Evolutionary conservation across 1,140 invertebrate species (phyloP), one percentile per base, ranked within the genome.

Genomic region (Anoplolepis gracilipes): DNA sequence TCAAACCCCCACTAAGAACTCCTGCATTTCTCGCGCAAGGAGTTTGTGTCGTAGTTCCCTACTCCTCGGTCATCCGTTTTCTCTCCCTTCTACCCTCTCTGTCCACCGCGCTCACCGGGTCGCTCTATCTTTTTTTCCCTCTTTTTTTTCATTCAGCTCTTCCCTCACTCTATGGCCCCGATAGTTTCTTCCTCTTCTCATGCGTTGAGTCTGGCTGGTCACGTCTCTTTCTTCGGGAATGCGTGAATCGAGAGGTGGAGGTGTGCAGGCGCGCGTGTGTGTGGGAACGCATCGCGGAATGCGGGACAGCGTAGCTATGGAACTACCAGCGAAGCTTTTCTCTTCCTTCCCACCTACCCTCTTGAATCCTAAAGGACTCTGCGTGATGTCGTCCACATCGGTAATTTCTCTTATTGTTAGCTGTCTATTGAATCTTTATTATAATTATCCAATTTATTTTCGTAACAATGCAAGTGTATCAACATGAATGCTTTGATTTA

Each of bases 211-310:
- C 49, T 73, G 59, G 62, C 46, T 72, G 53, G 77, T 84, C 84
- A 33, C 42, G 57, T 73, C 85, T 77, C 42, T 67, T 53, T 33
- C 73, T 81, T 72, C 78, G 88, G 67, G 92, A 92, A 93, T 92
- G 92, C 90, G 89, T 88, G 92, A 92, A 92, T 92, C 92, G 90
- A 86, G 77, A 93, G 90, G 84, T 77, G 91, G 88, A 87, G 87
- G 84, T 73, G 88, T 72, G 73, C 87, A 73, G 49, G 81, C 87
- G 64, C 69, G 82, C 59, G 86, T 85, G 82, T 88, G 90, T 93
- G 92, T 93, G 93, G 92, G 93, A 94, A 92, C 89, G 75, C 53
- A 49, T 72, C 61, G 85, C 88, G 93, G 93, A 93, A 94, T 93
- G 92, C 92, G 89, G 72, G 76, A 84, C 70, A 78, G 81, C 92